Base-by-base conservation (phyloP, 2,113 vertebrate genomes). In the Zosterops lateralis region DNA sequence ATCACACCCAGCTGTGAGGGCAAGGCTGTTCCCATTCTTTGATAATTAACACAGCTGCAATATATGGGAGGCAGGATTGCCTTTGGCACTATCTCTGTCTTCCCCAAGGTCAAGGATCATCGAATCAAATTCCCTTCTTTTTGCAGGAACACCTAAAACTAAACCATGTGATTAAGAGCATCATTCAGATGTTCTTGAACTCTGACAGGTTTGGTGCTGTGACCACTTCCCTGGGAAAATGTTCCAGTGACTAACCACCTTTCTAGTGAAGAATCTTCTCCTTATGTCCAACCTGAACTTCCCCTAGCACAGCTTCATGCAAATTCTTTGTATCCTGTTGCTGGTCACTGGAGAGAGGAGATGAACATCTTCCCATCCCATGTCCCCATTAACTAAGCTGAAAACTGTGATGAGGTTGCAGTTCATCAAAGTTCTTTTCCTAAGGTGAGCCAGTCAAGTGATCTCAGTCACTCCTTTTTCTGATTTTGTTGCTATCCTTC, bases 41-140 rank as follows among this genome's bases (percentile, higher is more conserved):
- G 38, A 9, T 38, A 38, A 38, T 38, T 38, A 38, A 11, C 38
- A 12, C 38, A 38, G 38, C 38, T 38, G 38, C 38, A 38, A 38
- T 38, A 12, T 38, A 38, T 38, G 11, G 12, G 38, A 38, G 38
- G 38, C 38, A 38, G 38, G 38, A 38, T 38, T 38, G 38, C 38
- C 38, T 38, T 38, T 12, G 12, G 38, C 38, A 38, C 38, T 38
- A 38, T 38, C 38, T 38, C 38, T 38, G 38, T 38, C 38, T 38
- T 38, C 38, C 38, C 38, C 38, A 38, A 38, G 29, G 58, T 32
- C 16, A 68, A 32, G 4, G 44, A 51, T 50, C 10, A 56, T 44
- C 0, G 0, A 67, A 26, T 42, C 14, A 26, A 53, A 36, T 22
- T 53, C 14, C 14, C 17, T 67, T n/a, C 20, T 51, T 34, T 45